These are phyloP conservation scores for Trisateles emortualis DNA, from an alignment of 2,888 invertebrate genomes.

Conservation along the genomic window DNA sequence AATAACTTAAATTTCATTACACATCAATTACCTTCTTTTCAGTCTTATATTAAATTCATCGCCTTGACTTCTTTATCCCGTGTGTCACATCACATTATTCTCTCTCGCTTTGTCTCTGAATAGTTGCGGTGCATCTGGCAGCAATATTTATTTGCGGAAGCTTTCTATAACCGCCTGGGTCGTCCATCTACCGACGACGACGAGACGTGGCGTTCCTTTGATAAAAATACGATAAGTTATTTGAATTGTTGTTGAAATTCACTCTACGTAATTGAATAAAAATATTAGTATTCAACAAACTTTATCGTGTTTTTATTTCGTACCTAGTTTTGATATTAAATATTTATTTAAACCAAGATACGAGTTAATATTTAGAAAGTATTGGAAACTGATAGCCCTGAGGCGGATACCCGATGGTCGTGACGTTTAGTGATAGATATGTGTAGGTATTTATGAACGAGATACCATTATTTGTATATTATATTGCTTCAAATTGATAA, in stretches of 20 bases:
- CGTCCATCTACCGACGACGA: slow-evolving; percentile 17
- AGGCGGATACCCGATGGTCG: background rate
- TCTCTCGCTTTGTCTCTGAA: too few species aligned
- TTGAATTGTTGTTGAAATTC: slow-evolving; percentile 34
- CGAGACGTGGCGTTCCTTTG: slow-evolving; percentile 37
- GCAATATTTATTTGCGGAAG: slow-evolving; percentile 53
- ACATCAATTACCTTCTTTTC: too few species aligned
- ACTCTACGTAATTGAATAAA: slow-evolving; percentile 37
- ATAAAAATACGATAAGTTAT: slow-evolving; percentile 43
- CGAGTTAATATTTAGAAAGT: slow-evolving; percentile 9
- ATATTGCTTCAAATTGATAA: background rate
- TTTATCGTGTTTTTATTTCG: slow-evolving; percentile 1
- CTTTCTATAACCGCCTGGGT: slow-evolving; percentile 17
- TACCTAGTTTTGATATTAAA: slow-evolving; percentile 3
- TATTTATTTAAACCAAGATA: slow-evolving; percentile 3
- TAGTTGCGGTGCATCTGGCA: slow-evolving; percentile 49
- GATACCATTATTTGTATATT: background rate
- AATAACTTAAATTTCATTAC: too few species aligned
- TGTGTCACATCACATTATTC: too few species aligned
- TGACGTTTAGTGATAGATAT: background rate
- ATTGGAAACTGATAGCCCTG: slow-evolving; percentile 6
- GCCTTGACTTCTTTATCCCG: too few species aligned
- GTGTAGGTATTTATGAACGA: background rate
- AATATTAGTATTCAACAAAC: slow-evolving; percentile 9
- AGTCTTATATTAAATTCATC: too few species aligned